Percentiles rank a stretch among this genome's conserved stretches.
Conservation (phyloP, 2,888 invertebrate species). For the Ormyrus rosae region DNA sequence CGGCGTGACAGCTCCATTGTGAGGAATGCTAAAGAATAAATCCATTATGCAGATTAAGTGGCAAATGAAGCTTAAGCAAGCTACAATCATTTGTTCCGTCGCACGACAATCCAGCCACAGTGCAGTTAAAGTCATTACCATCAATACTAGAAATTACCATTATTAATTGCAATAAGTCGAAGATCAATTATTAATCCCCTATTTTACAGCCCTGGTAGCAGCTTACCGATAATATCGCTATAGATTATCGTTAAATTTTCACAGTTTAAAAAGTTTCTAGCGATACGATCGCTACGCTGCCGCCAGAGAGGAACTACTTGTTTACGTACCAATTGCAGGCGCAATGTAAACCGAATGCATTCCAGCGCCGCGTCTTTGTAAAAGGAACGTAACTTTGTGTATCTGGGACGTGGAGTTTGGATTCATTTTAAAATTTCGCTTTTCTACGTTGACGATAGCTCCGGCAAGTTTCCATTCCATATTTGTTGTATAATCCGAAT, state of each 20-base stretch:
- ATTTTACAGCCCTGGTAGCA: no score
- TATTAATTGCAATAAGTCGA: not conserved
- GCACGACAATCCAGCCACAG: slow-evolving; percentile 79
- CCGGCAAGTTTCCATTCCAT: slow-evolving; percentile 79
- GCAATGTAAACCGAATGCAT: slow-evolving; percentile 79
- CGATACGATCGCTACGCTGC: no score
- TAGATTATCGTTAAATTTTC: no score
- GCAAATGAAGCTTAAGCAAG: slow-evolving; percentile 79
- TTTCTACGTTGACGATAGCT: slow-evolving; percentile 58
- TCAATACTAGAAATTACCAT: slow-evolving; percentile 74
- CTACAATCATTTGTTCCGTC: slow-evolving; percentile 78
- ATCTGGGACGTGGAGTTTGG: not conserved
- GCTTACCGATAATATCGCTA: no score
- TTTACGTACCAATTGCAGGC: slow-evolving; percentile 76
- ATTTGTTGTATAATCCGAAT: slow-evolving; percentile 59
- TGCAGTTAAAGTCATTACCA: slow-evolving; percentile 79
- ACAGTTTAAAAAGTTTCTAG: no score
- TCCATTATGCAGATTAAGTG: slow-evolving; percentile 80
- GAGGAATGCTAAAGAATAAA: slow-evolving; percentile 79
- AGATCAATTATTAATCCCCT: not conserved
- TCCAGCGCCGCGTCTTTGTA: slow-evolving; percentile 79
- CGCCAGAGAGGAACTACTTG: no score
- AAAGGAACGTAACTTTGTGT: slow-evolving; percentile 1
- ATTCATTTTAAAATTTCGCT: slow-evolving; percentile 27
- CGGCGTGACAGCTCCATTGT: slow-evolving; percentile 74